A percentile compares a stretch with the other conserved stretches of the same genome.
Evolutionary conservation across 2,797 vertebrate genomes (phyloP).

Genomic region (Trematomus bernacchii): DNA sequence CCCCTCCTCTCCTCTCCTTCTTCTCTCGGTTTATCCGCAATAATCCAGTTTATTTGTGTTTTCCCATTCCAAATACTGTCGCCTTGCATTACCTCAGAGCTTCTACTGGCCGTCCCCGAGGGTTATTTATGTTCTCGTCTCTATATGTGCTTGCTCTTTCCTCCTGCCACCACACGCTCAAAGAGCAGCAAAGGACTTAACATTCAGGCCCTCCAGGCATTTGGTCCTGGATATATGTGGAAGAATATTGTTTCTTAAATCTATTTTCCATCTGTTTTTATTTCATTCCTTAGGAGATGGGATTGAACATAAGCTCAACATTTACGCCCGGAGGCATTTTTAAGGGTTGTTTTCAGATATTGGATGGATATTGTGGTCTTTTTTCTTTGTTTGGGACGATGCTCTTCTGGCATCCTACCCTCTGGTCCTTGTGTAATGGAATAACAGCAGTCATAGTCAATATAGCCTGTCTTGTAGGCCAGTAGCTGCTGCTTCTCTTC

Average conservation of each 20-base stretch:
- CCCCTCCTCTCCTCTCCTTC: constrained; percentile 20
- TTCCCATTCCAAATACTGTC: constrained; percentile 71
- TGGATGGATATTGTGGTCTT: constrained; percentile 56
- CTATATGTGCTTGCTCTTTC: constrained; percentile 37
- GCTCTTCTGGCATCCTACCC: constrained; percentile 46
- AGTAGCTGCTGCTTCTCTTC: constrained; percentile 23
- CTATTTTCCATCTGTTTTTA: constrained; percentile 52
- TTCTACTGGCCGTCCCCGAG: constrained; percentile 46
- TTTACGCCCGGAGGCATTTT: constrained; percentile 25
- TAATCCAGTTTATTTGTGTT: constrained; percentile 64
- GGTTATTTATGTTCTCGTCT: constrained; percentile 65
- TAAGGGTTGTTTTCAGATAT: constrained; percentile 56
- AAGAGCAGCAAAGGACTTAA: constrained; percentile 42
- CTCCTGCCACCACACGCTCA: constrained; percentile 45
- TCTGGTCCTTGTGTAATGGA: constrained; percentile 54
- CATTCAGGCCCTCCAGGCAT: constrained; percentile 56
- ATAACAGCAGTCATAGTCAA: constrained; percentile 46
- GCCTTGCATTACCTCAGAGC: constrained; percentile 67
- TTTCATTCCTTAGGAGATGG: constrained; percentile 49
- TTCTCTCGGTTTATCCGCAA: constrained; percentile 38
- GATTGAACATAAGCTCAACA: constrained; percentile 57
- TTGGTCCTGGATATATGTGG: constrained; percentile 46
- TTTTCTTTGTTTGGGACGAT: constrained; percentile 53
- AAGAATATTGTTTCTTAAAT: constrained; percentile 59
- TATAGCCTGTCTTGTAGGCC: constrained; percentile 31